phyloP scores from a whole-genome alignment of 53 echinoderm and acorn worm species.

The Paelopatides confundens region DNA sequence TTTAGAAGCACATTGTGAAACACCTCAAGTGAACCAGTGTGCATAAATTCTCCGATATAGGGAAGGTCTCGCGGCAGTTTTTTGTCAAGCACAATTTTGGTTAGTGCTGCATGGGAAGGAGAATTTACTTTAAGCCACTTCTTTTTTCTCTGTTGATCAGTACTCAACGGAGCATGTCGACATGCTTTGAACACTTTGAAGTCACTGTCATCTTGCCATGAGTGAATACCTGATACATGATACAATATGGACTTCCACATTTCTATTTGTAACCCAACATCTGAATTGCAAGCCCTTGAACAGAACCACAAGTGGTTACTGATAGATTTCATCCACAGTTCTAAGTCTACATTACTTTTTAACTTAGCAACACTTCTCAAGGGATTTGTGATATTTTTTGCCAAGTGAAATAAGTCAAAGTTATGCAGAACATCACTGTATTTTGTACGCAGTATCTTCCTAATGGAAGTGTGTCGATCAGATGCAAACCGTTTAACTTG shows the following conservation, averaged over 20 bases:
- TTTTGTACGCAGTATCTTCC: neutral
- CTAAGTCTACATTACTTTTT: slow-evolving; percentile 17
- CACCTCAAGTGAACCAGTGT: slow-evolving; percentile 41
- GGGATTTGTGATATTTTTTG: slow-evolving; percentile 12
- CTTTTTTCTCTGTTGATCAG: neutral
- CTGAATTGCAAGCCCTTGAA: neutral
- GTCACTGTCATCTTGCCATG: neutral
- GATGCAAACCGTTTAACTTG: slow-evolving; percentile 1
- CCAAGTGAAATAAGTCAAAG: slow-evolving; percentile 51
- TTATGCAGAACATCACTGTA: slow-evolving; percentile 19
- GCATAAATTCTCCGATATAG: neutral
- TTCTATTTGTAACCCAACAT: slow-evolving; percentile 9
- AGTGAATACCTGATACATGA: neutral
- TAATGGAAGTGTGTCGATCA: slow-evolving; percentile 13
- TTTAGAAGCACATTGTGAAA: slow-evolving; percentile 28
- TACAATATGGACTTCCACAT: slow-evolving; percentile 40
- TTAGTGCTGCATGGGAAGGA: neutral
- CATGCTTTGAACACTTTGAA: slow-evolving; percentile 11
- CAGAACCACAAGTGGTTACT: slow-evolving; percentile 45
- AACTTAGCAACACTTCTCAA: neutral
- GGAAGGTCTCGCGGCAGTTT: neutral
- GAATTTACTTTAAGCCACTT: neutral
- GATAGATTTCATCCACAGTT: slow-evolving; percentile 16
- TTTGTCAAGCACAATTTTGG: slow-evolving; percentile 7
- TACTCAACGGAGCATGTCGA: neutral